Evolutionary conservation across 2,797 vertebrate genomes (phyloP), one percentile per base, ranked within the genome.

Genomic region (Protosalanx chinensis): DNA sequence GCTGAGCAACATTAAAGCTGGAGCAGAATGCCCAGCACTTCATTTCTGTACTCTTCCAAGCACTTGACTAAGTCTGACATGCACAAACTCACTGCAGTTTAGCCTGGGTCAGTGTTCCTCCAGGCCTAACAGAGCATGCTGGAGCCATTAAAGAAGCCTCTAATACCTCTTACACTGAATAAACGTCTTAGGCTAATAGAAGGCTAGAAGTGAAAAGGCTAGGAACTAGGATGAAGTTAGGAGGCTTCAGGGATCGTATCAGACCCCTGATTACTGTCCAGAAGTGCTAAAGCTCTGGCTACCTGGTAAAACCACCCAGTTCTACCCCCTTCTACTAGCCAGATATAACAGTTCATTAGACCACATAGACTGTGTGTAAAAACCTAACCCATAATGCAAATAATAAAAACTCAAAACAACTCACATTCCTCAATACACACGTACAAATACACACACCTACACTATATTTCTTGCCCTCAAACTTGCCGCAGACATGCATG

Each of bases 371-470:
- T 46, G 41, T 8, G 41, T 46, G 0, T 46, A 46, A 46, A 46
- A 46, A 46, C 41, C 10, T 46, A 13, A 46, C 41, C 7, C 10
- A 46, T 46, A 46, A 46, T 46, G 41, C 12, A 46, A 46, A 46
- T 13, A 46, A 20, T 73, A 76, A 73, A 76, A 73, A 51, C 46
- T 13, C 64, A 3, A n/a, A 75, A 49, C 72, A 51, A 59, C 53
- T 41, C 72, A 70, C 64, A 72, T 60, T n/a, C 73, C 84, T 70
- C 75, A 73, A 76, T 72, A 20, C 64, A 1, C 20, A 63, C 57
- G 41, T 72, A 72, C 66, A 70, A 61, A 64, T 49, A 64, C 58
- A 76, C 18, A 65, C 33, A 46, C 51, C 70, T n/a, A 69, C 23
- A 16, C 78, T 12, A 46, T 46, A 46, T 46, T 46, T 46, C 3